phyloP scores from a whole-genome alignment of 2,113 vertebrate species.

The Mustela lutreola region DNA sequence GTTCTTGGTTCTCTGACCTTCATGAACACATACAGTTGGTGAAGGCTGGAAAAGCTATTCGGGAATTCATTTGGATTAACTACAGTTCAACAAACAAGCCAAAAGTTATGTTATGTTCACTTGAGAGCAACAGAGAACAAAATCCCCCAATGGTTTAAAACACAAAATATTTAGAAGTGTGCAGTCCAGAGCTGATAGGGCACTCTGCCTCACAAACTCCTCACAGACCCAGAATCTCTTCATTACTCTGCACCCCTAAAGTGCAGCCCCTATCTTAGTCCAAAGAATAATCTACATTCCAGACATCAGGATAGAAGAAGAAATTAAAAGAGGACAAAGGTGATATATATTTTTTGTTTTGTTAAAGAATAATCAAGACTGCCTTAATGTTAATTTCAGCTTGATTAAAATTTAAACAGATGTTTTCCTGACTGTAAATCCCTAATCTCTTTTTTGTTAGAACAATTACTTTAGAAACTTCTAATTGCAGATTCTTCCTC shows the following conservation, averaged over 20 bases:
- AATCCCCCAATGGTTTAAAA: neutral
- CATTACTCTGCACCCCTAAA: neutral
- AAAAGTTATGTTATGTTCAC: neutral
- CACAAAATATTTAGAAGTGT: neutral
- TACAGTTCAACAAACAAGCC: neutral
- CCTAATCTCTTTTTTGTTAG: neutral
- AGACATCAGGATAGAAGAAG: neutral
- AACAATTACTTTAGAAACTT: neutral
- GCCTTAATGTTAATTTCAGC: neutral
- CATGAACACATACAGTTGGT: neutral
- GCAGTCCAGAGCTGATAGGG: accelerated
- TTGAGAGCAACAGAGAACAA: neutral
- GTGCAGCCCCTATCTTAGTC: neutral
- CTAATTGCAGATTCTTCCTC: neutral
- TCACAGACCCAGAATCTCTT: neutral
- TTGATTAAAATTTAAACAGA: neutral
- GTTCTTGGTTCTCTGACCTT: neutral
- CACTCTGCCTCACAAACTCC: neutral
- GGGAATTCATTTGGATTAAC: neutral
- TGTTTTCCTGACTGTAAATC: neutral
- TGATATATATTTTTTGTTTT: neutral
- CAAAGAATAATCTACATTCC: neutral
- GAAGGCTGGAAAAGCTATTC: neutral
- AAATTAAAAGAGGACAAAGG: neutral
- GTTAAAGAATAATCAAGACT: neutral